A percentile compares a stretch with the other conserved stretches of the same genome.
These are phyloP conservation scores for Arnoldichthys spilopterus DNA, from an alignment of 2,797 vertebrate genomes.

Conservation along the genomic window DNA sequence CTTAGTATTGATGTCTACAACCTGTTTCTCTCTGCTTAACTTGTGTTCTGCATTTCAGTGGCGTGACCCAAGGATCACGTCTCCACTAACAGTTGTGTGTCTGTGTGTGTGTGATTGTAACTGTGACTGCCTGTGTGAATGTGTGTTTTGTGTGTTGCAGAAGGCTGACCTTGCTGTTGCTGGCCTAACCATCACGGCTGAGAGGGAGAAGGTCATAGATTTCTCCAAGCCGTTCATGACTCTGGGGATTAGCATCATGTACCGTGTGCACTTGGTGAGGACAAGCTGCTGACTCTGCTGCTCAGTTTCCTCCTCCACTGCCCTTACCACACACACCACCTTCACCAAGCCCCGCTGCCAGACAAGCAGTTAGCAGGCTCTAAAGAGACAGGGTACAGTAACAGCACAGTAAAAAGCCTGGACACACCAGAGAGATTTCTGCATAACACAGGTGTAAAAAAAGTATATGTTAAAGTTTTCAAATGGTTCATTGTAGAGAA, in stretches of 20 bases:
- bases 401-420: no score
- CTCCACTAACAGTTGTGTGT: constrained; percentile 10
- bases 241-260: constrained; percentile 98
- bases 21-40: no score
- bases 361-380: constrained; percentile 35
- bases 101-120: constrained; percentile 37
- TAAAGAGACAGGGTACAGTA: background rate
- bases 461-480: no score
- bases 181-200: constrained; percentile 94
- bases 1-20: no score
- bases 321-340: constrained; percentile 22
- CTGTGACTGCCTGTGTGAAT: constrained; percentile 16
- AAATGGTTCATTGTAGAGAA: background rate
- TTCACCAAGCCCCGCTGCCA: constrained; percentile 13
- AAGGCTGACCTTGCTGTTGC: constrained; percentile 98
- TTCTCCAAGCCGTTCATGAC: constrained; percentile 99
- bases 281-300: background rate
- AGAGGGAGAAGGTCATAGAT: constrained; percentile 98
- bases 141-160: constrained; percentile 74
- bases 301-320: background rate
- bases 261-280: constrained; percentile 97
- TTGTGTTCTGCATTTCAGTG: no score
- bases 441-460: no score
- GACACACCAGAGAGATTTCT: no score
- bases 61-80: background rate